Conservation (phyloP, 92 coral and sea anemone species). For the Montipora capitata region DNA sequence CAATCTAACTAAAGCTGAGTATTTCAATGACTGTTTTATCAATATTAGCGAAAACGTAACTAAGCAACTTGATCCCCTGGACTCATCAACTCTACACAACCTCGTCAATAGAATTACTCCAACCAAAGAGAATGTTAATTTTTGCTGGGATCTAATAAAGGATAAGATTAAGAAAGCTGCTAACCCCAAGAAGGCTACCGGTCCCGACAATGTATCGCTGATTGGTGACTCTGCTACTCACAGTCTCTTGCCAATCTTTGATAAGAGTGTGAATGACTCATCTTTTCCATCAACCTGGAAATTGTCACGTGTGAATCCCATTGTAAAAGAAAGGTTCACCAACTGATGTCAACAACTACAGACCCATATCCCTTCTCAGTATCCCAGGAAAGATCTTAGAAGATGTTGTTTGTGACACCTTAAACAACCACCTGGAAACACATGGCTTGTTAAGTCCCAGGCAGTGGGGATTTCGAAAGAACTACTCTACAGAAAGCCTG, state of each 20-base stretch:
- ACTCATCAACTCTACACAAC: too few relatives aligned
- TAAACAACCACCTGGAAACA: conserved; percentile 44
- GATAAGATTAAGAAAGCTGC: conserved; percentile 1
- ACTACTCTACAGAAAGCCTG: conserved; percentile 44
- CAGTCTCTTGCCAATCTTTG: conserved; percentile 29
- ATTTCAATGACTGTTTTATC: conserved; percentile 1
- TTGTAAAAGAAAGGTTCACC: conserved; percentile 29
- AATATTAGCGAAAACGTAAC: not conserved
- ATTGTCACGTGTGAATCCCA: conserved; percentile 37
- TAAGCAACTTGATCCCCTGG: too few relatives aligned
- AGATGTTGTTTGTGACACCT: conserved; percentile 30
- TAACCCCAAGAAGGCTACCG: conserved; percentile 51
- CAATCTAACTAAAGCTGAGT: conserved; percentile 25
- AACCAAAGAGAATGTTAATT: not conserved
- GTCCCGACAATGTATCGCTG: conserved; percentile 55
- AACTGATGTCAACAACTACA: conserved; percentile 46
- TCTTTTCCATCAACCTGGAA: conserved; percentile 52
- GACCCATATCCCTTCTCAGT: conserved; percentile 62
- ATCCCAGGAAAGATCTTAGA: conserved; percentile 45
- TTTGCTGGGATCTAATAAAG: conserved; percentile 42
- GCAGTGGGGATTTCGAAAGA: conserved; percentile 57
- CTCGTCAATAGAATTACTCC: not conserved
- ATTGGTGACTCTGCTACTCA: conserved; percentile 39
- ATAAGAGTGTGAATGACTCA: conserved; percentile 25
- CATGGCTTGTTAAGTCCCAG: conserved; percentile 31